Evolutionary conservation across 1,140 invertebrate species (phyloP).

Genomic region (Orussus abietinus): DNA sequence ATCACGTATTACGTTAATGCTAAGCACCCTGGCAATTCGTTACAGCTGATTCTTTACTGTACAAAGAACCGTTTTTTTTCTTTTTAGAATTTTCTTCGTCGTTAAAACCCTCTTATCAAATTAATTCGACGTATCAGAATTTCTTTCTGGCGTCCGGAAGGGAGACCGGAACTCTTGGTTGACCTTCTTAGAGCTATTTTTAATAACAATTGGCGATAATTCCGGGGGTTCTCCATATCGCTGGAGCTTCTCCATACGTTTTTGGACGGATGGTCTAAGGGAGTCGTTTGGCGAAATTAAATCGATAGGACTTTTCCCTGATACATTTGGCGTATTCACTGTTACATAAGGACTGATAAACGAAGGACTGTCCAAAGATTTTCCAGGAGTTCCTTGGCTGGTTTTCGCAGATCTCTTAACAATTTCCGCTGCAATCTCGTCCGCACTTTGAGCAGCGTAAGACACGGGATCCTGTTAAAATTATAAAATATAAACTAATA

Average conservation of each 20-base stretch:
- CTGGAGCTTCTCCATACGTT: constrained; percentile 36
- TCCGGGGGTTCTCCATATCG: constrained; percentile 35
- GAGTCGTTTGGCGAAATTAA: too few relatives aligned
- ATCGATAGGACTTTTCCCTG: constrained; percentile 16
- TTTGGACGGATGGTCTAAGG: constrained; percentile 17
- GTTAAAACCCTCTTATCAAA: too few relatives aligned
- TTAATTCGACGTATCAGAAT: too few relatives aligned
- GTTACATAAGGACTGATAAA: constrained; percentile 1
- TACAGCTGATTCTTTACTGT: too few relatives aligned
- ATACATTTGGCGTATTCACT: constrained; percentile 1
- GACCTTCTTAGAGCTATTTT: constrained; percentile 25
- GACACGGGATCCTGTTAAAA: constrained; percentile 32
- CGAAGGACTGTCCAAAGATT: constrained; percentile 1
- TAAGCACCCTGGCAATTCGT: too few relatives aligned
- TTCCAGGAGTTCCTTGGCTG: constrained; percentile 12
- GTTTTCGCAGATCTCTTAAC: constrained; percentile 31
- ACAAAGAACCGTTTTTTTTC: too few relatives aligned
- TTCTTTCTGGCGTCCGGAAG: too few relatives aligned
- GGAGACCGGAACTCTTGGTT: constrained; percentile 31
- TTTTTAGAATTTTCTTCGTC: too few relatives aligned
- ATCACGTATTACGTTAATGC: too few relatives aligned
- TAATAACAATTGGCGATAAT: constrained; percentile 33
- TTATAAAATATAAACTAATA: too few relatives aligned
- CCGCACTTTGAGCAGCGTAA: constrained; percentile 29
- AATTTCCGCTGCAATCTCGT: constrained; percentile 32